Base-by-base conservation (phyloP, 2,113 vertebrate species). In the Accipiter cooperii region DNA sequence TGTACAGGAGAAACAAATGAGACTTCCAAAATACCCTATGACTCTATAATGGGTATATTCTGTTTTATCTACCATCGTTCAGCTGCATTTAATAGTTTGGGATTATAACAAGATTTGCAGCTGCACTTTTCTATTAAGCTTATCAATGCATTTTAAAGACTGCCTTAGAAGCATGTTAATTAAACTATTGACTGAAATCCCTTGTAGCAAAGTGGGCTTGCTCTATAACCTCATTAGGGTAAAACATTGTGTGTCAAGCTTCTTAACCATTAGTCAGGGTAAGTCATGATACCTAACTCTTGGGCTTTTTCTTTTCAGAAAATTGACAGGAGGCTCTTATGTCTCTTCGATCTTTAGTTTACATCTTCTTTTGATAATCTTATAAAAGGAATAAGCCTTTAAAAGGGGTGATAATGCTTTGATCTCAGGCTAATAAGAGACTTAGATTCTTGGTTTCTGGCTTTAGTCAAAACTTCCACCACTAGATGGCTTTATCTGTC, bases 401-500 rank as follows among this genome's bases (percentile, higher is more conserved):
- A 61, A 84, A 78, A 87, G 51, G 26, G 42, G n/a, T 82, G 34
- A 31, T 3, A 70, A 7, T 79, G 49, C 38, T 95, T 93, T 31
- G 0, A 83, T 83, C n/a, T 89, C 20, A 49, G 36, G 13, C n/a
- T 91, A 66, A 1, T 69, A 88, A 65, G 28, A 68, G 34, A 49
- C 17, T 47, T 61, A 46, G 12, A 13, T 79, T 79, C 66, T 79
- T 94, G 44, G 17, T 44, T 46, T 85, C 57, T 71, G 63, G n/a
- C 82, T 83, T 91, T 66, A 63, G 74, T 74, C 63, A 58, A 36
- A 93, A 19, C 31, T 96, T 9, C 46, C 5, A 58, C 95, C 94
- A 74, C 96, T 96, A 95, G 94, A 68, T 96, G 96, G 95, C 91
- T 96, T 96, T 96, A 70, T 69, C 29, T 91, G 24, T 85, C 49